Evolutionary conservation across 2,797 vertebrate genomes (phyloP).

Genomic region (Tragopan temminckii): DNA sequence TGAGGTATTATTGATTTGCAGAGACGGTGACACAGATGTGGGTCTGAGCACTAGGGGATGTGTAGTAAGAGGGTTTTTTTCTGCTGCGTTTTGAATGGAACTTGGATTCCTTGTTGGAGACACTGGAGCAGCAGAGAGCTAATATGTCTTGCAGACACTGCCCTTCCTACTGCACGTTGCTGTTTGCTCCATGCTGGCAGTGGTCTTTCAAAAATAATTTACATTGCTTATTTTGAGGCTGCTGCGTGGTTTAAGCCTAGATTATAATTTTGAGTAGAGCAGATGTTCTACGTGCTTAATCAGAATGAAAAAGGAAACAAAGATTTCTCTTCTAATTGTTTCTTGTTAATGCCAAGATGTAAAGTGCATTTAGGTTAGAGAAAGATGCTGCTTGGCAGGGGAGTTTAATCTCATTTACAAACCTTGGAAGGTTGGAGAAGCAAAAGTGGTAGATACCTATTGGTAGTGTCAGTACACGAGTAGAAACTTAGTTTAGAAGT

Average conservation of each 20-base stretch:
- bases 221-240: slow-evolving; percentile 7
- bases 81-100: slow-evolving; percentile 9
- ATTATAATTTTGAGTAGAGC: neutral
- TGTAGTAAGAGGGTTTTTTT: neutral
- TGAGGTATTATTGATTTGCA: neutral
- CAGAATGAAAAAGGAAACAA: neutral
- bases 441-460: neutral
- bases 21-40: neutral
- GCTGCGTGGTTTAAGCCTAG: neutral
- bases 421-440: neutral
- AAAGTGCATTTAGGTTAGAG: neutral
- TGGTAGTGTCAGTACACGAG: neutral
- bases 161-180: neutral
- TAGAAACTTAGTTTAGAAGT: neutral
- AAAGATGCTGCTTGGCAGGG: neutral
- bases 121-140: neutral
- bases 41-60: neutral
- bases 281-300: neutral
- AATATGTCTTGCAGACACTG: neutral
- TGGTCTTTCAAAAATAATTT: neutral
- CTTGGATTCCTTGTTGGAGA: neutral
- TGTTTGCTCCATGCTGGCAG: neutral
- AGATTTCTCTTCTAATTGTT: neutral
- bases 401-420: neutral
- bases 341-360: neutral